These are phyloP conservation scores for Rattus rattus DNA, from an alignment of 2,113 vertebrate species.

Conservation along the genomic window DNA sequence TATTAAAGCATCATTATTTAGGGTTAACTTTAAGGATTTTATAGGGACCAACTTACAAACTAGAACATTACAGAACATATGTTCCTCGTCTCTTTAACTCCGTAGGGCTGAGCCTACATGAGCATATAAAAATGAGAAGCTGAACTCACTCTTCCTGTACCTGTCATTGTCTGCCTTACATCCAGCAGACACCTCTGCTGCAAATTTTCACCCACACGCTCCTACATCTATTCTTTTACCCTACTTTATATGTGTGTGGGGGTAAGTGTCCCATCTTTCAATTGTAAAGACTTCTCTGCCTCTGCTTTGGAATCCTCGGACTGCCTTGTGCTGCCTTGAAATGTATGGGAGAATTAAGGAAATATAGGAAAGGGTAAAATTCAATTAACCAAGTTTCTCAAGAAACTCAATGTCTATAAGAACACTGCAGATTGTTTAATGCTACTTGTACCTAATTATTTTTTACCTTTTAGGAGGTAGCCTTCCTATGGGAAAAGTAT, in stretches of 20 bases:
- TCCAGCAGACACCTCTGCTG: constrained; percentile 35
- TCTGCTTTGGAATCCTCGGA: constrained; percentile 29
- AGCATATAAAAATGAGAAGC: constrained; percentile 46
- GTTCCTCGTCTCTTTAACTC: constrained; percentile 49
- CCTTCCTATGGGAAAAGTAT: background rate
- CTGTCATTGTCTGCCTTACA: constrained; percentile 64
- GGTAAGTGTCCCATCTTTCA: background rate
- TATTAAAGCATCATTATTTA: constrained; percentile 41
- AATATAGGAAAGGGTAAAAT: background rate
- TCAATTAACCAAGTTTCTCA: constrained; percentile 11
- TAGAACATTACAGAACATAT: constrained; percentile 4
- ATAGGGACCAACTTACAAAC: constrained; percentile 42
- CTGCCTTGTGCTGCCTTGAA: constrained; percentile 16
- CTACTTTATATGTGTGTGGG: background rate
- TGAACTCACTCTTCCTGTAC: constrained; percentile 6
- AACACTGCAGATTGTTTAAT: constrained; percentile 28
- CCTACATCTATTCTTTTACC: background rate
- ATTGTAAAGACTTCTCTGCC: background rate
- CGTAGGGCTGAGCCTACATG: constrained; percentile 8
- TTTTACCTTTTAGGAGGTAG: background rate
- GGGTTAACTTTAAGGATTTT: constrained; percentile 35
- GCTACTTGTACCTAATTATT: background rate
- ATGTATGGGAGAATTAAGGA: background rate
- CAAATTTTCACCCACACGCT: constrained; percentile 38
- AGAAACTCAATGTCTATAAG: background rate